Conservation (phyloP, 2,113 vertebrate genomes). For the Nothoprocta pentlandii region DNA sequence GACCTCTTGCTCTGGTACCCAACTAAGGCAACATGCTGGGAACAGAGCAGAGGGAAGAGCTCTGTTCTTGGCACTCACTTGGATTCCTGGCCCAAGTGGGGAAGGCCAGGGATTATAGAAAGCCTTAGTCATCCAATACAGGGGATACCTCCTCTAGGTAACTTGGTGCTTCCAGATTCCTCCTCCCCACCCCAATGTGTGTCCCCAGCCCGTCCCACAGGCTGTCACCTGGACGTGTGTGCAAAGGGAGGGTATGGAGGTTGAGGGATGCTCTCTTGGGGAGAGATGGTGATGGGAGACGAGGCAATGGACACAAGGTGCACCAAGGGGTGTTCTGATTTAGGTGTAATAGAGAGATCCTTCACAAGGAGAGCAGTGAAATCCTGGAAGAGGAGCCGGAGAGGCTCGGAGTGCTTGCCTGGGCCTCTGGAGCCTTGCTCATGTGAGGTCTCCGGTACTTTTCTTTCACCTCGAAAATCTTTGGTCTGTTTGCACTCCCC, state of each 20-base stretch:
- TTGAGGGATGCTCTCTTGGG: background rate
- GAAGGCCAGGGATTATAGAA: background rate
- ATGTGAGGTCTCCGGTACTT: background rate
- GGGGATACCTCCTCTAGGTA: background rate
- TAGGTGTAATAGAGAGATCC: background rate
- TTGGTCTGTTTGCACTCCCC: background rate
- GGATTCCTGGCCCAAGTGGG: accelerated
- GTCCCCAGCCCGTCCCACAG: accelerated
- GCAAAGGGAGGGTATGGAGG: no score
- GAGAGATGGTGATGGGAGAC: background rate
- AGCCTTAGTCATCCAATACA: background rate
- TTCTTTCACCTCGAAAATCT: accelerated
- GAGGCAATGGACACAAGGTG: background rate
- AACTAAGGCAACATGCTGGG: background rate
- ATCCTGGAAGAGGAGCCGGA: background rate
- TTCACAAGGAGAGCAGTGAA: background rate
- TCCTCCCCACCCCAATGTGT: accelerated
- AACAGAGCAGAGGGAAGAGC: background rate
- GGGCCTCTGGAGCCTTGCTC: background rate
- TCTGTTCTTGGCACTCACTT: accelerated
- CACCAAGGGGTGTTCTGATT: background rate
- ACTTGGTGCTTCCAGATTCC: background rate
- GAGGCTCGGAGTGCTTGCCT: no score
- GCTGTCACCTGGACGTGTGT: background rate
- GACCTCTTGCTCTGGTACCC: accelerated